Conservation (phyloP, 2,888 invertebrate genomes). For the Epicampocera succincta region DNA sequence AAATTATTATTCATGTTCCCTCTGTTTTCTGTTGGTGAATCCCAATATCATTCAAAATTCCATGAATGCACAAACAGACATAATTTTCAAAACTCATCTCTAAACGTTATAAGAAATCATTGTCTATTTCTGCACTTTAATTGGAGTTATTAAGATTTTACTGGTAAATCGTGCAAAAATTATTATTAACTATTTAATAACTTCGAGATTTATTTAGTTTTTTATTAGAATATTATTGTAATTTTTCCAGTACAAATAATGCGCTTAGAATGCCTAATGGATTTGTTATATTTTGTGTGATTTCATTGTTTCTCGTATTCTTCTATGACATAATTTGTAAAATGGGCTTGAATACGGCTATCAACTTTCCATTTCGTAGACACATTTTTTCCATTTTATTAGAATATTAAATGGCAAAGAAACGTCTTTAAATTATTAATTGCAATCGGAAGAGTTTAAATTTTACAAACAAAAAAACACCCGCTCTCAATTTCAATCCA, state of each 20-base stretch:
- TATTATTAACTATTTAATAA: conserved; percentile 1
- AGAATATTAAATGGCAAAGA: conserved; percentile 32
- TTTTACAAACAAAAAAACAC: neutral
- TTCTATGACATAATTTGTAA: conserved; percentile 41
- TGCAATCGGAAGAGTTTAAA: conserved; percentile 1
- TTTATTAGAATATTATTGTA: conserved; percentile 36
- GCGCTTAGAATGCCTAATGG: conserved; percentile 37
- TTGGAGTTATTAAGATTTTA: neutral
- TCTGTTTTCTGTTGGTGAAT: neutral
- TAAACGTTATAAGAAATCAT: neutral
- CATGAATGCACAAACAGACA: no score
- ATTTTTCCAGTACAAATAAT: conserved; percentile 29
- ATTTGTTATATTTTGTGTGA: conserved; percentile 6
- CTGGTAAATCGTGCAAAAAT: neutral
- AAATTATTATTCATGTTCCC: conserved; percentile 19
- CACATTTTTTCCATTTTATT: neutral
- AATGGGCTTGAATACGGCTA: conserved; percentile 17
- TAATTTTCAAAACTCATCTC: no score
- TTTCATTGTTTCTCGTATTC: neutral
- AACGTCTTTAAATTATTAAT: conserved; percentile 30
- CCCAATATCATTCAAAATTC: no score
- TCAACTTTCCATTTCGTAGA: conserved; percentile 54
- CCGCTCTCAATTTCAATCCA: no score
- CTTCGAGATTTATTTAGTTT: neutral
- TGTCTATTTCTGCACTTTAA: neutral